Conservation (phyloP, 2,888 invertebrate species). For the Salticus scenicus region DNA sequence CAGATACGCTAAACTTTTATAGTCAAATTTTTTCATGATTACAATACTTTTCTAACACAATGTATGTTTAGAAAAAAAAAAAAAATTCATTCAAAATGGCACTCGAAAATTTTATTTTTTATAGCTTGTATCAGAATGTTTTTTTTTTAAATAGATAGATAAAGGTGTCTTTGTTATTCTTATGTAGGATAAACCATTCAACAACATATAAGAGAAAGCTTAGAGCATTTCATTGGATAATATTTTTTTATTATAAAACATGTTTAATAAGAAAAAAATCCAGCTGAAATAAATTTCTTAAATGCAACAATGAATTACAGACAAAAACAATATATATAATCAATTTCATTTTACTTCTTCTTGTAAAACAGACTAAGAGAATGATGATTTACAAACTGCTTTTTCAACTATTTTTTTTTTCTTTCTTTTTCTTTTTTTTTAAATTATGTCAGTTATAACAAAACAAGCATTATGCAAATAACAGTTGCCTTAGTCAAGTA, state of each 20-base stretch:
- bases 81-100: no score
- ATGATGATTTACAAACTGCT: conserved; percentile 50
- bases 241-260: conserved; percentile 26
- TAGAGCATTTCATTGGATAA: background rate
- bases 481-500: conserved; percentile 54
- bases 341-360: conserved; percentile 24
- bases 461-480: conserved; percentile 60
- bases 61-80: no score
- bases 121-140: no score
- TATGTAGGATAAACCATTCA: no score
- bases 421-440: no score
- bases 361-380: conserved; percentile 58
- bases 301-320: conserved; percentile 25
- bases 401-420: conserved; percentile 51
- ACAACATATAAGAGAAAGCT: background rate
- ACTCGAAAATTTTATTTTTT: no score
- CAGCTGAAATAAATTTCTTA: background rate
- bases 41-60: no score
- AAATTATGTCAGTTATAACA: conserved; percentile 40
- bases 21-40: no score
- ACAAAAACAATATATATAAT: conserved; percentile 31
- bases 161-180: no score
- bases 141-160: no score
- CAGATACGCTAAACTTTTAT: no score
- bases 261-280: conserved; percentile 7